These are phyloP conservation scores for Gallinago undulata DNA, from an alignment of 2,113 vertebrate species.

Conservation along the genomic window DNA sequence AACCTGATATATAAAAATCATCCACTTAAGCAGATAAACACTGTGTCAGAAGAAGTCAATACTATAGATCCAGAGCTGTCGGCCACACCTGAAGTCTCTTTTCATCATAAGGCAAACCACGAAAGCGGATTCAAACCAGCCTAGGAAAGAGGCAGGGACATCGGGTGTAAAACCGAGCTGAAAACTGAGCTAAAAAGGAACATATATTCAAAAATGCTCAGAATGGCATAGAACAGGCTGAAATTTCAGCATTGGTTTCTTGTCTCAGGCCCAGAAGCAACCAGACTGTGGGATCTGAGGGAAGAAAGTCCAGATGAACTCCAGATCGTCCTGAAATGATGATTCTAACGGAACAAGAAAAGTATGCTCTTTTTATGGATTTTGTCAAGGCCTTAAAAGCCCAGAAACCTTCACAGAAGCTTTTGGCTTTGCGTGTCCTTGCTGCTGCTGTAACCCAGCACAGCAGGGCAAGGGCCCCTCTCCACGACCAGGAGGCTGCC, in stretches of 20 bases:
- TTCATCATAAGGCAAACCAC: not conserved
- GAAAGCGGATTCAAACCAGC: not conserved
- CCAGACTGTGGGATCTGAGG: not conserved
- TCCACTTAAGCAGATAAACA: conserved; percentile 33
- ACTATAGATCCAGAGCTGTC: conserved; percentile 35
- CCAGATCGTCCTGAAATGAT: fast-evolving
- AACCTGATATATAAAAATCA: conserved; percentile 43
- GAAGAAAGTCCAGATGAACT: not conserved
- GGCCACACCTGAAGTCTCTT: not conserved
- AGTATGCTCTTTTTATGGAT: not conserved
- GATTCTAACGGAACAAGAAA: not conserved
- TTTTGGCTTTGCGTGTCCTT: fast-evolving
- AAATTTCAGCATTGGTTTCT: not conserved
- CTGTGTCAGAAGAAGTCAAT: conserved; percentile 31
- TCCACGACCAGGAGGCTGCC: not conserved
- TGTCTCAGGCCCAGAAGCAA: not conserved
- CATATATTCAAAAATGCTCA: not conserved
- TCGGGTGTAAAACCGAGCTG: not conserved
- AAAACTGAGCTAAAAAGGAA: not conserved
- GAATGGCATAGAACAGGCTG: not conserved
- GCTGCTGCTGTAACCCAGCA: not conserved
- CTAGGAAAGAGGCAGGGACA: not conserved
- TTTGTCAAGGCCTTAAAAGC: not conserved
- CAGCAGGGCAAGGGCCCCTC: not conserved
- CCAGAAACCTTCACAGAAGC: not conserved